These are phyloP conservation scores for Trichomycterus rosablanca DNA, from an alignment of 2,113 vertebrate genomes.

Conservation along the genomic window DNA sequence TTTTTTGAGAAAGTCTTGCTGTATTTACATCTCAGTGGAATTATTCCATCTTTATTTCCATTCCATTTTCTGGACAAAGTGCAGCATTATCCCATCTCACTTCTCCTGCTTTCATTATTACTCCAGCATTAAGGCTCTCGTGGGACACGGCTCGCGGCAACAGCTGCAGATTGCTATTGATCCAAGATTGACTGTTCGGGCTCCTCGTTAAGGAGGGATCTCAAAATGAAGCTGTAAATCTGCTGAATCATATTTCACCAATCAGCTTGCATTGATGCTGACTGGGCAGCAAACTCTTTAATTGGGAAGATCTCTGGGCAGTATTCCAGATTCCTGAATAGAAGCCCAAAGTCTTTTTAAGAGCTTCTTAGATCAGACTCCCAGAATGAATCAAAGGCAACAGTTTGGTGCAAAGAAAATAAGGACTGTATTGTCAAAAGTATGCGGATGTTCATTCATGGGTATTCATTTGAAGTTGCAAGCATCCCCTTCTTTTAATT, in stretches of 20 bases:
- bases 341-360: background rate
- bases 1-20: background rate
- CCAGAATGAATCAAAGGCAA: background rate
- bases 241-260: constrained; percentile 60
- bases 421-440: background rate
- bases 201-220: constrained; percentile 62
- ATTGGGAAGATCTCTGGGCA: constrained; percentile 42
- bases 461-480: no score
- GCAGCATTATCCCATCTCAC: constrained; percentile 13
- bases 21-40: constrained; percentile 7
- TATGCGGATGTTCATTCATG: no score
- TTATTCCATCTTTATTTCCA: constrained; percentile 6
- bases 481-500: no score
- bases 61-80: constrained; percentile 9
- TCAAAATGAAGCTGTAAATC: constrained; percentile 55
- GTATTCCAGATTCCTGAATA: background rate
- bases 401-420: background rate
- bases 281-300: constrained; percentile 36
- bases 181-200: constrained; percentile 59
- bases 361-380: background rate
- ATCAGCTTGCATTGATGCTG: constrained; percentile 17
- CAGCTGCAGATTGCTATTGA: constrained; percentile 59
- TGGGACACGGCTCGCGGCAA: constrained; percentile 14
- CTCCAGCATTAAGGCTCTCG: constrained; percentile 24
- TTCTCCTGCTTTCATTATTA: constrained; percentile 30